Base-by-base conservation (phyloP, 2,888 invertebrate genomes). In the Aleiodes leptofemur region DNA sequence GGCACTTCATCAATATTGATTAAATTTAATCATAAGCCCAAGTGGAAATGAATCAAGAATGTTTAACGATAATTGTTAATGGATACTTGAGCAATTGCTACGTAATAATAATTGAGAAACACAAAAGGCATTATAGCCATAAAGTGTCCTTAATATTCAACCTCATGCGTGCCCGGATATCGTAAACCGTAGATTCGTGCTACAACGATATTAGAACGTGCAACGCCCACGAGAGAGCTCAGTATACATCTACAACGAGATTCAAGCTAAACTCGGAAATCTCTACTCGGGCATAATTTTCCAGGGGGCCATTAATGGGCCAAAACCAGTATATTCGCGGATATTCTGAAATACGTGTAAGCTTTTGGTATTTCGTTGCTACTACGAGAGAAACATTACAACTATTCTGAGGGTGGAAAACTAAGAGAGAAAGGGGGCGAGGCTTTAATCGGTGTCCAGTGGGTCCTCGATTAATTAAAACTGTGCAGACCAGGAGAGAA, bases 391-490 rank as follows among this genome's bases (percentile, higher is more conserved):
- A 31, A 31, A 53, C 53, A 57, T 70, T 74, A 74, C 70, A 55
- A 56, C 64, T 16, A 64, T 64, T 64, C 48, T 61, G 43, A 9
- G 43, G 43, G 9, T 43, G 43, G 43, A 3, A 43, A 43, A 7
- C 7, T 8, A 11, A 57, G 56, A 71, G 72, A 66, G 38, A 68
- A 29, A 34, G 68, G 69, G 71, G 53, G 55, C 72, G 73, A 74
- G 55, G 72, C 76, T 74, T 69, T 79, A 79, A 79, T 81, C 77
- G 79, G 74, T 55, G 78, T 77, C 79, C 77, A 72, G 80, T 78
- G 78, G 75, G 77, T 78, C 75, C 79, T 80, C 78, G 77, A 79
- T 80, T 80, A 80, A 80, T 80, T 80, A 79, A 68, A 59, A 59
- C 59, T n/a, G 59, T n/a, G 59, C 59, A n/a, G 31, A 31, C 57